Base-by-base conservation (phyloP, 2,113 vertebrate species). In the Hippocampus abdominalis region DNA sequence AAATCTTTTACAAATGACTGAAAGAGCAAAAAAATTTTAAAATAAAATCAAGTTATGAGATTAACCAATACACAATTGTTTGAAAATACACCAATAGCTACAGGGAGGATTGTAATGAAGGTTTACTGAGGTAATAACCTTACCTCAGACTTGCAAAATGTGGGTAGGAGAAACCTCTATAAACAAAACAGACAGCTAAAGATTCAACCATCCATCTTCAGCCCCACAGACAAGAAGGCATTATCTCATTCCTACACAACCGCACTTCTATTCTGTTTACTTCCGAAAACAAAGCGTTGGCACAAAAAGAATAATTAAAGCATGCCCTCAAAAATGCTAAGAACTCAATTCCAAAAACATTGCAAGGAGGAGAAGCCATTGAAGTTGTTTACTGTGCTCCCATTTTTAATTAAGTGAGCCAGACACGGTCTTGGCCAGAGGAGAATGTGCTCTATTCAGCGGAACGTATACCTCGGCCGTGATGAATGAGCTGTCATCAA, bases 401-500 rank as follows among this genome's bases (percentile, higher is more conserved):
- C n/a, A 2, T 76, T 88, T 85, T 84, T 88, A 90, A 89, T 89
- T 85, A 88, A 78, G 72, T 66, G 4, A 75, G 56, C 67, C 73
- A 63, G 82, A 70, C 40, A 66, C 81, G 72, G 78, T 77, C 18
- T 74, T 32, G 57, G 57, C 57, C 77, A 67, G 80, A 82, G 83
- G 77, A 78, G 77, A 88, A 87, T 79, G 83, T 44, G 83, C 81
- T 86, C 77, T 63, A 81, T 72, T 81, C 76, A 76, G 60, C 79
- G 89, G 90, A 89, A 89, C 87, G 59, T 79, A 82, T 84, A 76
- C 79, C 82, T 75, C 62, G 36, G 80, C 69, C 70, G 69, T 91
- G 91, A 92, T 91, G 84, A 91, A 92, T 90, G 88, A 89, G 88
- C 90, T 91, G 90, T 91, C 91, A 86, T 75, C 76, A 83, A 75